Base-by-base conservation (phyloP, 2,113 vertebrate species). In the Periophthalmus modestus region DNA sequence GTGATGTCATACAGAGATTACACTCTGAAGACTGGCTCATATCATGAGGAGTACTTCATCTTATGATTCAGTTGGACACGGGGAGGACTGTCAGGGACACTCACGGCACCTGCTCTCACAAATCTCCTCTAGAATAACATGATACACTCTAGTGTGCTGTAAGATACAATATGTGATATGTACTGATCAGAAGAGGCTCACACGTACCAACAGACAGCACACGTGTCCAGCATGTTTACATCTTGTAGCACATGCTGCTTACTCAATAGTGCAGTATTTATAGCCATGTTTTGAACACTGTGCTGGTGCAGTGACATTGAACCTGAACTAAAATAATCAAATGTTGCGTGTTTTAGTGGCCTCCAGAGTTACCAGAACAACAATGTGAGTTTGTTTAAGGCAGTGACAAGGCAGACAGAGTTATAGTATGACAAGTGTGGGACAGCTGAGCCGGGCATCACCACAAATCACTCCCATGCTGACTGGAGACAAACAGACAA, bases 361-460 rank as follows among this genome's bases (percentile, higher is more conserved):
- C 82, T 84, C 80, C 77, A 61, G 79, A 84, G 87, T 50, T 72
- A 83, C 80, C 63, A 23, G 39, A 72, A 86, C 84, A 88, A 84
- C 82, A 79, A 13, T 0, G 78, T 13, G 18, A 55, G 73, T 54
- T 50, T 18, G n/a, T 23, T 70, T 69, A 46, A 15, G 46, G 66
- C 82, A 50, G 57, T 79, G 69, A 62, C 70, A 36, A 63, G 57
- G 50, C 50, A 21, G 65, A 33, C 74, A 66, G 82, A 74, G 61
- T 82, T 70, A 77, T 50, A 73, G 24, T 71, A 65, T 70, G 74
- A 47, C 65, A 79, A 71, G 66, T 55, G 24, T 66, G 73, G 58
- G 69, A 11, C 72, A 69, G 43, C n/a, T 52, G 24, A 66, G 48
- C 10, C n/a, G 65, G 28, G 46, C 33, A 69, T 76, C 48, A 68